Evolutionary conservation across 2,113 vertebrate species (phyloP), one percentile per base, ranked within the genome.

Genomic region (Erpornis zantholeuca): DNA sequence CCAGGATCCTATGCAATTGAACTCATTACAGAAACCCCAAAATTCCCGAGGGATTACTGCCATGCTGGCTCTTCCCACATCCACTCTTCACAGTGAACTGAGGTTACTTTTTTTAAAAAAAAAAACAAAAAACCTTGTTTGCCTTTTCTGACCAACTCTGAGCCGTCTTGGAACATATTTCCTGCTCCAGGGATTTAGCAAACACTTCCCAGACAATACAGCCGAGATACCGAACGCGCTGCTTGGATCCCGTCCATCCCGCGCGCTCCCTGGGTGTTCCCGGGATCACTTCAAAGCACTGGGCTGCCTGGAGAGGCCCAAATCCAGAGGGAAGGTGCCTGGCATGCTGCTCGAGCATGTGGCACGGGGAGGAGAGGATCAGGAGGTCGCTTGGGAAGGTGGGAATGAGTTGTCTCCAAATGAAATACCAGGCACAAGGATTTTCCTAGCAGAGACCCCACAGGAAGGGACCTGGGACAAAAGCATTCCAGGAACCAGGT

Each of bases 161-260:
- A 92, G 92, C 79, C 21, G 25, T 63, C 75, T 54, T 14, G 20
- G 76, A 53, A 93, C 85, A 63, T 4, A 52, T 56, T 40, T 93
- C 85, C 82, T 49, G 45, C 70, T 27, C 66, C 79, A 57, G 40
- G 80, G 80, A 45, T 70, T 90, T 63, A 88, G 85, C 82, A 90
- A 95, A 93, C 63, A 80, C 57, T 40, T 63, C 25, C 82, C 69
- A 93, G 95, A 95, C 90, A 90, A 90, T 56, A 82, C 92, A 88
- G 36, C 31, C 5, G 11, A 78, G 88, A 70, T 66, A 80, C 52
- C 75, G 14, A 88, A 73, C 2, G 11, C 29, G 80, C 85, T 49
- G 54, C 86, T 65, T 86, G 92, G 86, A 92, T 86, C 56, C 90
- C 44, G 1, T 61, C 86, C 94, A 88, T 44, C 71, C 82, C 0